Evolutionary conservation across 2,113 vertebrate species (phyloP).

Genomic region (Ariopsis seemanni): DNA sequence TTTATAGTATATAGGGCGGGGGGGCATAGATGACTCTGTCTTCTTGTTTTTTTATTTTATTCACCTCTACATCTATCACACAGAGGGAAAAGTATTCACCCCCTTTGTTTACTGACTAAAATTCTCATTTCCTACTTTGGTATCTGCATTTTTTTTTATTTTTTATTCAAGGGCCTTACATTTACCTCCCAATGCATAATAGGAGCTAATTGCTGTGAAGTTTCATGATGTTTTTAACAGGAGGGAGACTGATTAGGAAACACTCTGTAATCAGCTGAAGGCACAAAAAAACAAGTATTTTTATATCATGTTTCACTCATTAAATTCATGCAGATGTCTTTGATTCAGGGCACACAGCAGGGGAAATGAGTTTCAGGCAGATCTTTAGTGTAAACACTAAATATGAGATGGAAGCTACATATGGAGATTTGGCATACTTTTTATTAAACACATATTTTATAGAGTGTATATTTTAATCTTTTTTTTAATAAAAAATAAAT

Average conservation of each 20-base stretch:
- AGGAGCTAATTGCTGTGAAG: not conserved
- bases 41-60: not conserved
- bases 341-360: not conserved
- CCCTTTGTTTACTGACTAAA: not conserved
- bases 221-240: not conserved
- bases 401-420: not conserved
- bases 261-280: constrained; percentile 3
- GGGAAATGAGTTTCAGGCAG: not conserved
- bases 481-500: not conserved
- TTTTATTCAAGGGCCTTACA: not conserved
- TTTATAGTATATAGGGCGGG: too few species aligned
- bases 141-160: not conserved
- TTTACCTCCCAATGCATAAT: not conserved
- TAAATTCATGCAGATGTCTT: not conserved
- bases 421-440: not conserved
- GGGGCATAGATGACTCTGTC: too few species aligned
- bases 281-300: not conserved
- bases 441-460: not conserved
- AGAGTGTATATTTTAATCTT: not conserved
- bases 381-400: not conserved
- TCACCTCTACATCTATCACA: not conserved
- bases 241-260: constrained; percentile 32
- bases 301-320: not conserved
- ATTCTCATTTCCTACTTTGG: not conserved
- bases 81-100: not conserved